A percentile compares a stretch with the other conserved stretches of the same genome.
phyloP scores from a whole-genome alignment of 2,113 vertebrate genomes.

The Rattus rattus region DNA sequence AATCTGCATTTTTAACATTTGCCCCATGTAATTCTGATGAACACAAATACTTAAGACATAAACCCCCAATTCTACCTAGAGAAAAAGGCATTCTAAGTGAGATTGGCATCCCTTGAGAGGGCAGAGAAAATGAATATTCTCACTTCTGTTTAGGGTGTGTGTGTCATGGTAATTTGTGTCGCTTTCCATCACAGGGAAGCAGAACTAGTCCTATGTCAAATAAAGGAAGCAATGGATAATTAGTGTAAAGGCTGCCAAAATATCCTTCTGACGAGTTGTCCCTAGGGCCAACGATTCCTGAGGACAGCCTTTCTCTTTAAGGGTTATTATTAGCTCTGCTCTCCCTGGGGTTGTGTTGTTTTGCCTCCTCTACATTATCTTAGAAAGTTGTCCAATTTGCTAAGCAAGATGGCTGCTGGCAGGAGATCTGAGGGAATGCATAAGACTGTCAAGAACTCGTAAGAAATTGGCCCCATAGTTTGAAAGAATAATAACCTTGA shows the following conservation, averaged over 20 bases:
- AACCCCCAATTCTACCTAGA: background rate
- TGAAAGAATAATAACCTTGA: conserved; percentile 64
- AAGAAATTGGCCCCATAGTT: conserved; percentile 40
- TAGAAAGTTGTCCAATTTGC: conserved; percentile 69
- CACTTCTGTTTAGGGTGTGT: background rate
- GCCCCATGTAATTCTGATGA: background rate
- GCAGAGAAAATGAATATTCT: background rate
- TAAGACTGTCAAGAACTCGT: conserved; percentile 56
- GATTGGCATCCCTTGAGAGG: conserved; percentile 38
- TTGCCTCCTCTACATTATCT: conserved; percentile 20
- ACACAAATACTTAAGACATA: conserved; percentile 38
- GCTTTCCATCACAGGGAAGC: conserved; percentile 23
- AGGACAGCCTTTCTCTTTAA: conserved; percentile 29
- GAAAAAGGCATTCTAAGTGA: conserved; percentile 29
- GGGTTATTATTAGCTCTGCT: conserved; percentile 51
- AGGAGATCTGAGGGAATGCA: conserved; percentile 45
- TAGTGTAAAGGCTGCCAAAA: conserved; percentile 27
- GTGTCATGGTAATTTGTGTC: background rate
- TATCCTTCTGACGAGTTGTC: background rate
- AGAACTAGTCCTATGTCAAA: background rate
- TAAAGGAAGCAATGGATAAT: conserved; percentile 43
- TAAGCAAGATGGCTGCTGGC: conserved; percentile 54
- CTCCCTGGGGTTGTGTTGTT: conserved; percentile 10
- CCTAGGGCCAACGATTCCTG: background rate
- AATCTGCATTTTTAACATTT: conserved; percentile 55